A percentile compares a stretch with the other conserved stretches of the same genome.
These are phyloP conservation scores for Villa cingulata DNA, from an alignment of 2,888 invertebrate genomes.

Conservation along the genomic window DNA sequence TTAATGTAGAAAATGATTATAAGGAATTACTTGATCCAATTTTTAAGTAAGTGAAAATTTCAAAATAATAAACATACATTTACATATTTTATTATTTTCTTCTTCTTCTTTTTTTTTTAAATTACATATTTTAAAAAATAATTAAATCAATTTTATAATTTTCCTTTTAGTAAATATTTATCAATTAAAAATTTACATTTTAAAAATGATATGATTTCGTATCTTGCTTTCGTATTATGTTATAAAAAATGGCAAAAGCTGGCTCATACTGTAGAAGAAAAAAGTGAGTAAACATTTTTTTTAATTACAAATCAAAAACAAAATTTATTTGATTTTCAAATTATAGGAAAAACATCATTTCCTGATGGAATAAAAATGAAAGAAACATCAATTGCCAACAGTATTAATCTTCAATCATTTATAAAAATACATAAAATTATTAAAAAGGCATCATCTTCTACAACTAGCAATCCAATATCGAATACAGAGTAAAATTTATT, in stretches of 20 bases:
- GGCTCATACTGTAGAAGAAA: slow-evolving; percentile 9
- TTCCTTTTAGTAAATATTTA: slow-evolving; percentile 13
- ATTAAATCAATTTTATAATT: background rate
- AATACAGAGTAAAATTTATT: too few relatives aligned
- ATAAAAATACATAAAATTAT: too few relatives aligned
- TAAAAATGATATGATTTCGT: slow-evolving; percentile 11
- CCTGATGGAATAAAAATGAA: too few relatives aligned
- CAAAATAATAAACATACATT: too few relatives aligned
- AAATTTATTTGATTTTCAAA: too few relatives aligned
- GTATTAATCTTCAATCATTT: too few relatives aligned
- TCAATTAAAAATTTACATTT: slow-evolving; percentile 7
- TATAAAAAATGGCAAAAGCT: slow-evolving; percentile 16
- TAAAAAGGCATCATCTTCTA: too few relatives aligned
- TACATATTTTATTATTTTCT: background rate
- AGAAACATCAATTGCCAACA: too few relatives aligned
- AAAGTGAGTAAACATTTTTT: background rate
- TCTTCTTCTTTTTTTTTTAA: background rate
- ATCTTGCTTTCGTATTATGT: slow-evolving; percentile 14
- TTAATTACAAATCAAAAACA: too few relatives aligned
- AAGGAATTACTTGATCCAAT: slow-evolving; percentile 13
- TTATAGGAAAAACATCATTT: too few relatives aligned
- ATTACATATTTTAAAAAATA: background rate
- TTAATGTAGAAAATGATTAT: slow-evolving; percentile 10
- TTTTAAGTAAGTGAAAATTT: slow-evolving; percentile 11
- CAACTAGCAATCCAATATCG: too few relatives aligned